Conservation (phyloP, 2,113 vertebrate genomes). For the Zeus faber region DNA sequence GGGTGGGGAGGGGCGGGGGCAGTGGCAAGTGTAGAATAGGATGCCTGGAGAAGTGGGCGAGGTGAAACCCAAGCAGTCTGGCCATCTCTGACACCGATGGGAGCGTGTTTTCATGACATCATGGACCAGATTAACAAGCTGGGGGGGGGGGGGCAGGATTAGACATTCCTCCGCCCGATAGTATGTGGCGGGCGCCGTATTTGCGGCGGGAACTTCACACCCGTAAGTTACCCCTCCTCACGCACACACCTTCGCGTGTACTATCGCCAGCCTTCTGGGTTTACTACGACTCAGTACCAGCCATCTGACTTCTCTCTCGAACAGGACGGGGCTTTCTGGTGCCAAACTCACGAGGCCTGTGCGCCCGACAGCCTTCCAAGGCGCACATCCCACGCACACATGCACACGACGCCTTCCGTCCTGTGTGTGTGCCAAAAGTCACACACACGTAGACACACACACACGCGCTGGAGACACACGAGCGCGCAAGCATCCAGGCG, state of each 20-base stretch:
- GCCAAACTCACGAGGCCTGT: conserved; percentile 79
- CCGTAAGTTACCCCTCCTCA: not conserved
- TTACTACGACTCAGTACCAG: conserved; percentile 41
- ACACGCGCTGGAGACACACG: conserved; percentile 2
- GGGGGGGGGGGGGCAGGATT: conserved; percentile 47
- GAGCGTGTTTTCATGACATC: conserved; percentile 54
- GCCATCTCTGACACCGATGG: conserved; percentile 17
- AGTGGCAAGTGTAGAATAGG: no score
- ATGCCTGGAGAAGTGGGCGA: conserved; percentile 40
- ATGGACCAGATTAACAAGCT: conserved; percentile 51
- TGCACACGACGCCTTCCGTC: conserved; percentile 21
- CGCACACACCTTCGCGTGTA: conserved; percentile 15
- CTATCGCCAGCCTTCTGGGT: conserved; percentile 12
- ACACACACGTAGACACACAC: conserved; percentile 11
- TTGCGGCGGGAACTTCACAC: conserved; percentile 20
- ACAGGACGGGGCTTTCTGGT: conserved; percentile 75
- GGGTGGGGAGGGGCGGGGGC: no score
- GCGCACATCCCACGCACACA: conserved; percentile 49
- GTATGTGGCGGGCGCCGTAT: conserved; percentile 26
- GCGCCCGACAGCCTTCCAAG: conserved; percentile 34
- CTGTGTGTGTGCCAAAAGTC: not conserved
- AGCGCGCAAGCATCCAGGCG: conserved; percentile 18
- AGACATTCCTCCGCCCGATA: conserved; percentile 26
- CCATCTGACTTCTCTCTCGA: conserved; percentile 39
- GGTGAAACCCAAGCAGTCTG: conserved; percentile 38